Conservation (phyloP, 2,113 vertebrate species). For the Channa argus region DNA sequence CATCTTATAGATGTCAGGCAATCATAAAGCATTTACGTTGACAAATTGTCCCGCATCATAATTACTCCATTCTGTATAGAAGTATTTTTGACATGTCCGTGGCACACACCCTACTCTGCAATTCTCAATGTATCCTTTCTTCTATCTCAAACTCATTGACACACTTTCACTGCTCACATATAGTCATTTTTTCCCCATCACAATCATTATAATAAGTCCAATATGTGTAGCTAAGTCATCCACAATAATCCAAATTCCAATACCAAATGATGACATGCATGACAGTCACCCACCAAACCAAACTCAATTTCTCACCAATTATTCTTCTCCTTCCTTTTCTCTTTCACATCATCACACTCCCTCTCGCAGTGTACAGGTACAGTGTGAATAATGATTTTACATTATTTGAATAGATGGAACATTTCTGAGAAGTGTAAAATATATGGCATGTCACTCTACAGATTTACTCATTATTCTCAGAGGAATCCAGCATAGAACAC, state of each 20-base stretch:
- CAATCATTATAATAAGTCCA: slow-evolving; percentile 7
- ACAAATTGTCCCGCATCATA: too few relatives aligned
- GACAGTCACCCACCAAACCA: slow-evolving; percentile 1
- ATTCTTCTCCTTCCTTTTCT: slow-evolving; percentile 2
- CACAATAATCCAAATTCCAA: slow-evolving; percentile 1
- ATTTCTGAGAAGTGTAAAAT: slow-evolving; percentile 18
- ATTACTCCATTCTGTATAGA: too few relatives aligned
- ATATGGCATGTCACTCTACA: background rate
- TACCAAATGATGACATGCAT: slow-evolving; percentile 20
- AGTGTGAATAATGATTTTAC: background rate
- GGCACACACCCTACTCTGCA: background rate
- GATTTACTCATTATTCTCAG: background rate
- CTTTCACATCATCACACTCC: slow-evolving; percentile 10
- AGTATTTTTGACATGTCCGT: background rate
- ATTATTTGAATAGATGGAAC: slow-evolving; percentile 13
- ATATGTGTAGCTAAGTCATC: background rate
- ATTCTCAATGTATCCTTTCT: background rate
- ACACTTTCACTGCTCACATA: background rate
- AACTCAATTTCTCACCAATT: slow-evolving; percentile 40
- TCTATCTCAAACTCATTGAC: background rate
- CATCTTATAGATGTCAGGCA: too few relatives aligned
- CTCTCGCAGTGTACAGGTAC: background rate
- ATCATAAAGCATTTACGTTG: too few relatives aligned
- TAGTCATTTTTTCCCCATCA: background rate
- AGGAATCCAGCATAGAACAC: too few relatives aligned